phyloP scores from a whole-genome alignment of 2,797 vertebrate genomes.

The Lutjanus argentimaculatus region DNA sequence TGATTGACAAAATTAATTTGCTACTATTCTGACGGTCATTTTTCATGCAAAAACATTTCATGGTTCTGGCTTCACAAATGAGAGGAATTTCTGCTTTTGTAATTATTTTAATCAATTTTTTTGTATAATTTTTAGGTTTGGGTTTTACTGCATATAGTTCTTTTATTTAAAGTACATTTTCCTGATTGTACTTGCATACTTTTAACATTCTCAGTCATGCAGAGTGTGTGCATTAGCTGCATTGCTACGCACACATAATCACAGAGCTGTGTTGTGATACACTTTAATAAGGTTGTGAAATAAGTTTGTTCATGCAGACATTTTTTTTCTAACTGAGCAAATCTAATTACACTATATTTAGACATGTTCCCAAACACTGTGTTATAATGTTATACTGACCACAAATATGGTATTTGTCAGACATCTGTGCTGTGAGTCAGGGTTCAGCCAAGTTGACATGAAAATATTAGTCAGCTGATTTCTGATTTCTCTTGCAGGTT shows the following conservation, averaged over 20 bases:
- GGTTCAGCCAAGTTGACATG: neutral
- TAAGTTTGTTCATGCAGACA: neutral
- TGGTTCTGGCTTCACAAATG: too few relatives aligned
- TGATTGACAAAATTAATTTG: too few relatives aligned
- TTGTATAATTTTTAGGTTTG: too few relatives aligned
- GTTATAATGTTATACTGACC: neutral
- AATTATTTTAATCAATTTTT: too few relatives aligned
- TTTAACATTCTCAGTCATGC: too few relatives aligned
- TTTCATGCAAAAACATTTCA: slow-evolving; percentile 62
- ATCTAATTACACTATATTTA: neutral
- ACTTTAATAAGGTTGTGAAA: neutral
- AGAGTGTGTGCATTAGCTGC: slow-evolving; percentile 65
- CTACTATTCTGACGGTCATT: slow-evolving; percentile 44
- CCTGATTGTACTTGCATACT: too few relatives aligned
- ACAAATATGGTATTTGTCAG: neutral
- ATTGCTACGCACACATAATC: slow-evolving; percentile 50
- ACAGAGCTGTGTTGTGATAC: neutral
- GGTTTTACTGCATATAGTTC: too few relatives aligned
- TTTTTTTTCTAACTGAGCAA: neutral
- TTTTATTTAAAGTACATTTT: too few relatives aligned
- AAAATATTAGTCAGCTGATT: too few relatives aligned
- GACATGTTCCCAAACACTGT: neutral
- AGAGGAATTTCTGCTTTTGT: too few relatives aligned
- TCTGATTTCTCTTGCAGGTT: slow-evolving; percentile 53
- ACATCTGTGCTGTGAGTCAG: slow-evolving; percentile 2